phyloP scores from a whole-genome alignment of 2,797 vertebrate species.

The Eospalax fontanierii region DNA sequence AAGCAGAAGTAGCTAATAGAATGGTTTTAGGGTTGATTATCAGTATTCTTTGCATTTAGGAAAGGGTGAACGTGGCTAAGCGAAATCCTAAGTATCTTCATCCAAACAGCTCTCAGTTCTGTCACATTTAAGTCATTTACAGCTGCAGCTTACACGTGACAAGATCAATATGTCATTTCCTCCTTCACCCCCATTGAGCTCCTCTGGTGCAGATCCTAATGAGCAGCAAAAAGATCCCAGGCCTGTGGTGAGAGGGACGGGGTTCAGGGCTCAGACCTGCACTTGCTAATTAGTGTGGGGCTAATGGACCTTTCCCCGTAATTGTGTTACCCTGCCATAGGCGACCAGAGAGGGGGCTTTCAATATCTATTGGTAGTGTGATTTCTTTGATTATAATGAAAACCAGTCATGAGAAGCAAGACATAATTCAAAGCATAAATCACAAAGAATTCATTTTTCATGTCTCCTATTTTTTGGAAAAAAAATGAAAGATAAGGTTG shows the following conservation, averaged over 20 bases:
- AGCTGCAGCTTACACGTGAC: fast-evolving
- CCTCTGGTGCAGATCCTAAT: not conserved
- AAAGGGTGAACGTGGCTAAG: fast-evolving
- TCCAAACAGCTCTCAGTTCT: no score
- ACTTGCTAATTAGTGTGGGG: slow-evolving; percentile 13
- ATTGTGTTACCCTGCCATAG: not conserved
- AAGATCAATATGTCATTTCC: fast-evolving
- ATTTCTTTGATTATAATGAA: slow-evolving; percentile 55
- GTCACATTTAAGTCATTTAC: not conserved
- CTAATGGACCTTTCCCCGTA: slow-evolving; percentile 46
- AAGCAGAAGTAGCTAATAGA: no score
- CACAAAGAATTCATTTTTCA: slow-evolving; percentile 32
- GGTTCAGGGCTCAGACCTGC: not conserved
- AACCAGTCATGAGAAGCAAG: not conserved
- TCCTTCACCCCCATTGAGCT: fast-evolving
- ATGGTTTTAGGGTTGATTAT: not conserved
- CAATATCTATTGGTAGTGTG: not conserved
- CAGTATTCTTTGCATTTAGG: not conserved
- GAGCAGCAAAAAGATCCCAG: not conserved
- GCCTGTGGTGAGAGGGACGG: not conserved
- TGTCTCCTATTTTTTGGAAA: not conserved
- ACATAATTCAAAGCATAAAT: slow-evolving; percentile 58
- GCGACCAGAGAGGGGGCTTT: not conserved
- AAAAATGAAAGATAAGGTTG: not conserved
- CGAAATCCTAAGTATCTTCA: no score